Conservation (phyloP, 1,140 invertebrate species). For the Gerris buenoi region DNA sequence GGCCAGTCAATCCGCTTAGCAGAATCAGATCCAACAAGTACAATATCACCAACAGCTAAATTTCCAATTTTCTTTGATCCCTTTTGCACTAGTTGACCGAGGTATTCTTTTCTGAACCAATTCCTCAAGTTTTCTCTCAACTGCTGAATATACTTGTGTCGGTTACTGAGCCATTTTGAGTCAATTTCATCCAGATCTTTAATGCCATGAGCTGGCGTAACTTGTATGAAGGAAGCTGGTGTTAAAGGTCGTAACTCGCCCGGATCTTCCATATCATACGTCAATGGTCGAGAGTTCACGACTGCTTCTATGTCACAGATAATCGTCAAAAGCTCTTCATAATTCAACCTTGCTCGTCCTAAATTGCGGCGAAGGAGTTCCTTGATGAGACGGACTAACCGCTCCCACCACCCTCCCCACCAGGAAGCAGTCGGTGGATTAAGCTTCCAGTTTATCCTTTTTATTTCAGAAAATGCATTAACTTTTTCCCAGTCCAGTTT, state of each 20-base stretch:
- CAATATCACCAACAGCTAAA: slow-evolving; percentile 14
- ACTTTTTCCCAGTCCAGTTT: not conserved
- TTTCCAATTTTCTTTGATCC: not conserved
- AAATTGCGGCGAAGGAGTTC: slow-evolving; percentile 22
- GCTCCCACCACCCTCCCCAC: slow-evolving; percentile 20
- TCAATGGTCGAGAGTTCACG: slow-evolving; percentile 28
- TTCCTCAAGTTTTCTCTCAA: slow-evolving; percentile 5
- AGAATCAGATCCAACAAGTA: slow-evolving; percentile 20
- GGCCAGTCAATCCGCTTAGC: slow-evolving; percentile 23
- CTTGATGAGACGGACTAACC: slow-evolving; percentile 28
- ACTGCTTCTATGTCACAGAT: slow-evolving; percentile 25
- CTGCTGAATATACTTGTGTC: slow-evolving; percentile 2
- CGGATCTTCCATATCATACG: slow-evolving; percentile 24
- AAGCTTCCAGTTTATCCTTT: not conserved
- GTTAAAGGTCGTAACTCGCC: slow-evolving; percentile 14
- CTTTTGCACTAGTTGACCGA: not conserved
- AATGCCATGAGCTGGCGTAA: slow-evolving; percentile 14
- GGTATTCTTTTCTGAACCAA: slow-evolving; percentile 9
- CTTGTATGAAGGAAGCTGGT: slow-evolving; percentile 23
- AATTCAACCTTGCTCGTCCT: slow-evolving; percentile 20
- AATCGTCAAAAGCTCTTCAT: slow-evolving; percentile 26
- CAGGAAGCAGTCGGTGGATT: not conserved
- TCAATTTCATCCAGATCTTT: slow-evolving; percentile 16
- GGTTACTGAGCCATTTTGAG: not conserved
- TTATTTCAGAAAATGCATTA: not conserved